Base-by-base conservation (phyloP, 2,113 vertebrate species). In the Corythaeola cristata region DNA sequence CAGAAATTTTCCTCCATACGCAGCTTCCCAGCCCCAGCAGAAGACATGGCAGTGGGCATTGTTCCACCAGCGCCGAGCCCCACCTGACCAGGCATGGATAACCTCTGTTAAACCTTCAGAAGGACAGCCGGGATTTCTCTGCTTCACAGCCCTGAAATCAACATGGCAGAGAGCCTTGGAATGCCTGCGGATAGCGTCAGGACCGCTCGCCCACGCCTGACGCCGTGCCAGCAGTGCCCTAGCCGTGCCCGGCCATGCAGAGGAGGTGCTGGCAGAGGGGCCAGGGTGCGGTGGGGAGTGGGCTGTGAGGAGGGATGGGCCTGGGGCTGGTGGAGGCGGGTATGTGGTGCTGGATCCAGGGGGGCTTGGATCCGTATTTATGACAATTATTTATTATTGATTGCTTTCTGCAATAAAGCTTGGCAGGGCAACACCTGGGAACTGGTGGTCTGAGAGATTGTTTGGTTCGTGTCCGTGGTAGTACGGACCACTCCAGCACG, bases 1-100 rank as follows among this genome's bases (percentile, higher is more conserved):
- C 22, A 62, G 60, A 52, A 77, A 3, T 73, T 39, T 80, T 71
- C 41, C n/a, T 84, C 23, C 17, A 2, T 66, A 11, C 8, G 15
- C 30, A 24, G 28, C 32, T 50, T 82, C 1, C 3, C 35, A 75
- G 33, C 45, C 20, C 19, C 14, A 56, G 26, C 30, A 80, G 28
- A 3, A 78, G 39, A 15, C 20, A 8, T 11, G 24, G 26, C 50
- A 13, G 0, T 0, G 2, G 33, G 18, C 0, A 0, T 45, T 56
- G 27, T 37, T 85, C 56, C 50, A 41, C 37, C 19, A 56, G 77
- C 1, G 0, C 55, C 0, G 1, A 75, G 72, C 41, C 66, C 28
- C 0, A 0, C 11, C n/a, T 22, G 30, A 10, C 24, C 1, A 0
- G 6, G 47, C 26, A 15, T 23, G 35, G 58, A 16, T 60, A 33